These are phyloP conservation scores for Amia ocellicauda DNA, from an alignment of 2,113 vertebrate genomes.

Conservation along the genomic window DNA sequence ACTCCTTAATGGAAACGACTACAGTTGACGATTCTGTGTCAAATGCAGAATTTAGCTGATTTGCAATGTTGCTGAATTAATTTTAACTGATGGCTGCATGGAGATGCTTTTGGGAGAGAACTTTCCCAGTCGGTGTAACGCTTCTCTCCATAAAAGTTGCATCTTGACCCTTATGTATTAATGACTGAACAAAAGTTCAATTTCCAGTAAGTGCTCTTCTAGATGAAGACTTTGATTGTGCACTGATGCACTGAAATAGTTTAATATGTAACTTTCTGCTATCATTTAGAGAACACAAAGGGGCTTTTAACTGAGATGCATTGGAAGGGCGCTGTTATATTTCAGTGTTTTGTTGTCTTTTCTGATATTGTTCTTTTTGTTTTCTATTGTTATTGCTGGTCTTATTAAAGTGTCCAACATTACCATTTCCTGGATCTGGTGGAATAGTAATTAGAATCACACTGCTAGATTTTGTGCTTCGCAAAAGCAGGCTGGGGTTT, in stretches of 20 bases:
- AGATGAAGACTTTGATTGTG: not conserved
- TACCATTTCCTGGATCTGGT: no score
- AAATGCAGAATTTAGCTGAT: no score
- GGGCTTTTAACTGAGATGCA: not conserved
- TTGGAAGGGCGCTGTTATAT: not conserved
- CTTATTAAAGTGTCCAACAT: no score
- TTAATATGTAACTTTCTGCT: not conserved
- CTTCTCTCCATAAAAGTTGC: slow-evolving; percentile 3
- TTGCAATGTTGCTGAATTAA: no score
- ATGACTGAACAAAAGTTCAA: not conserved
- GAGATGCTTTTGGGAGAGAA: no score
- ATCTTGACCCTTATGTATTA: slow-evolving; percentile 5
- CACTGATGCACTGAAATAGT: not conserved
- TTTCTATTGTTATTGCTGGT: no score
- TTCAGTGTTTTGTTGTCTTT: no score
- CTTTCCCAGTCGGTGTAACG: no score
- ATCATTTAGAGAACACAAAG: not conserved
- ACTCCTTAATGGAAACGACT: no score
- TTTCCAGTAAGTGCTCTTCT: not conserved
- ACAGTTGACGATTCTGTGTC: no score
- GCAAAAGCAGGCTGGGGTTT: not conserved
- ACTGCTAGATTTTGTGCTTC: not conserved
- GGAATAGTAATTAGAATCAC: not conserved
- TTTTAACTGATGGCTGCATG: no score
- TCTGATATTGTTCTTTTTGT: no score